Evolutionary conservation across 2,797 vertebrate genomes (phyloP).

Genomic region (Australoheros facetus): DNA sequence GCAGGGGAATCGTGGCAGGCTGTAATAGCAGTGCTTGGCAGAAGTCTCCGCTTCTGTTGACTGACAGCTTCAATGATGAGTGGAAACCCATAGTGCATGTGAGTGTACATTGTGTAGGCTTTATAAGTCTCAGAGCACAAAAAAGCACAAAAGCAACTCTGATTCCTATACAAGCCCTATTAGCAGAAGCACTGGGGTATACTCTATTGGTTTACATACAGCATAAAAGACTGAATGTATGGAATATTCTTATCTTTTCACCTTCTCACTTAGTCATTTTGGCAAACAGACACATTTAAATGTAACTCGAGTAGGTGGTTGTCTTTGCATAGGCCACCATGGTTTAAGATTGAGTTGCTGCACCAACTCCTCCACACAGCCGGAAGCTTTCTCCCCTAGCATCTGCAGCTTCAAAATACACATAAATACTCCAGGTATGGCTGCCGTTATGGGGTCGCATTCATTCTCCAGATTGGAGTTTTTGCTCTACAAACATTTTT

Average conservation of each 20-base stretch:
- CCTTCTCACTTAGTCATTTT: constrained; percentile 30
- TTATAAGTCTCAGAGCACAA: neutral
- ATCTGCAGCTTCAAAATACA: constrained; percentile 36
- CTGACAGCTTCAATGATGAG: constrained; percentile 27
- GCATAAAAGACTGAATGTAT: constrained; percentile 25
- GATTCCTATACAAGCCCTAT: neutral
- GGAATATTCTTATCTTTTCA: constrained; percentile 24
- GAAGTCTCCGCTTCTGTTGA: constrained; percentile 15
- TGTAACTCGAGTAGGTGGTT: constrained; percentile 50
- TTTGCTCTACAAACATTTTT: constrained; percentile 59
- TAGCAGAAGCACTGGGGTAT: neutral
- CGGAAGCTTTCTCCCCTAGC: constrained; percentile 23
- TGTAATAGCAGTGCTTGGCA: neutral
- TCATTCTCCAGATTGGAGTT: constrained; percentile 62
- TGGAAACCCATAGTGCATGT: neutral
- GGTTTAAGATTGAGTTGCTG: constrained; percentile 44
- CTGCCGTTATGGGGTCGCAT: constrained; percentile 20
- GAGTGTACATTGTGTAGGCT: neutral
- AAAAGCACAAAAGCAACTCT: neutral
- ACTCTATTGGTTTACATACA: neutral
- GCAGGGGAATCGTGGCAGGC: constrained; percentile 10
- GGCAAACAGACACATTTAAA: constrained; percentile 40
- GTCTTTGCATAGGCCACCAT: constrained; percentile 31
- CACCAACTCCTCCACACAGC: constrained; percentile 53
- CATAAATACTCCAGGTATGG: constrained; percentile 48